phyloP scores from a whole-genome alignment of 1,140 invertebrate species.

The Probaryconus sp. region DNA sequence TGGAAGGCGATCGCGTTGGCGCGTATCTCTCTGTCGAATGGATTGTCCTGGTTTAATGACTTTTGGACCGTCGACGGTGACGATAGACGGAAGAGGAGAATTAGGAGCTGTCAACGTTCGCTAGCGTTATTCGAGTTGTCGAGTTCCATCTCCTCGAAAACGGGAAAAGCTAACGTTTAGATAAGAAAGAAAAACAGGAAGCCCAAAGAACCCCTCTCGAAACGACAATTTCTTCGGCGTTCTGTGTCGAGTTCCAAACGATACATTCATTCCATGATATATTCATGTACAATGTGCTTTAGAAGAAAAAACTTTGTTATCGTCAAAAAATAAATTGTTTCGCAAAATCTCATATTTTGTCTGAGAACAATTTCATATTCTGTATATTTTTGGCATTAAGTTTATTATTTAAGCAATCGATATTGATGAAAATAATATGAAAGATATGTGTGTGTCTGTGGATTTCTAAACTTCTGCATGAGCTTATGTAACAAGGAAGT shows the following conservation, averaged over 20 bases:
- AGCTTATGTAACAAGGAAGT: too few relatives aligned
- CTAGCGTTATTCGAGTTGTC: constrained; percentile 43
- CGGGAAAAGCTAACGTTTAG: constrained; percentile 38
- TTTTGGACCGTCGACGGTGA: constrained; percentile 37
- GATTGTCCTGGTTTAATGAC: constrained; percentile 63
- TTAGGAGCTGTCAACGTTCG: constrained; percentile 60
- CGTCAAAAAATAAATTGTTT: background rate
- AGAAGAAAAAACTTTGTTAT: too few relatives aligned
- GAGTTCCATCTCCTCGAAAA: constrained; percentile 34
- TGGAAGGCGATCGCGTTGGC: background rate
- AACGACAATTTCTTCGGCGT: constrained; percentile 12
- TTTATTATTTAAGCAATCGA: too few relatives aligned
- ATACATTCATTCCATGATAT: constrained; percentile 11
- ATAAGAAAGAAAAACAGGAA: constrained; percentile 57
- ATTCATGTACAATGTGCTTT: too few relatives aligned
- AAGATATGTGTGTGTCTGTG: too few relatives aligned
- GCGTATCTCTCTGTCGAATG: constrained; percentile 4
- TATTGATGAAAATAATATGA: too few relatives aligned
- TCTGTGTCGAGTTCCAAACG: background rate
- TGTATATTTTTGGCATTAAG: too few relatives aligned
- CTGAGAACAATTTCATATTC: too few relatives aligned
- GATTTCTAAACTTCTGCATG: too few relatives aligned
- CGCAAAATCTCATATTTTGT: too few relatives aligned
- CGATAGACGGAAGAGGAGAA: constrained; percentile 26
- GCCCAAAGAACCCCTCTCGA: background rate